Evolutionary conservation across 2,797 vertebrate genomes (phyloP), one percentile per base, ranked within the genome.

Genomic region (Trachurus trachurus): DNA sequence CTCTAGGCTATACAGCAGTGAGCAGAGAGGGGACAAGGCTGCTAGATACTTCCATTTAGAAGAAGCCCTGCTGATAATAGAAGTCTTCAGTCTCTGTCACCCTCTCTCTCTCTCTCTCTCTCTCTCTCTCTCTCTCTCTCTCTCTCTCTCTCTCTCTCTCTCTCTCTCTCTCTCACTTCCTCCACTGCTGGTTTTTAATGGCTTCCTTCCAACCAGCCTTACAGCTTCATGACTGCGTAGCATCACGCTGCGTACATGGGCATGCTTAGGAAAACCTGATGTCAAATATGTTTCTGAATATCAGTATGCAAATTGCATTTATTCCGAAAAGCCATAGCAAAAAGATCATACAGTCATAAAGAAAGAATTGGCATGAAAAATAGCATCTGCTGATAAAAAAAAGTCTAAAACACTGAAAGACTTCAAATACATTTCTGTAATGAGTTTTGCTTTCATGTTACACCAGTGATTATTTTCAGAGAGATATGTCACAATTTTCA

Each of bases 31-130:
- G 86, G 82, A 91, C 88, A 85, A 85, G 78, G 78, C 72, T 78
- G 77, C 73, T 62, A 86, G 87, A 92, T 92, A 79, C 85, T 83
- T 80, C 58, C 68, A 90, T 94, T 92, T 93, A 89, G 89, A 89
- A 86, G 66, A 73, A 87, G 71, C 91, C 89, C 87, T 19, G 62
- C 86, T 93, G 92, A 91, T 94, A 94, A 94, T 94, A 86, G 91
- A 93, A 94, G 87, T 94, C 81, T 87, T 94, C 84, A 63, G 84
- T 92, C 88, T 89, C 83, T 92, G 89, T 91, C 90, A 84, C 73
- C 26, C 56, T 37, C 58, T 5, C 31, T 7, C 45, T 68, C 62
- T 71, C 59, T 58, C 52, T 72, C 62, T 54, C 73, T 31, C 56
- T 37, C 58, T 5, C 31, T 7, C 45, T 68, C 62, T 71, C 59